Base-by-base conservation (phyloP, 2,797 vertebrate genomes). In the Octomys mimax region DNA sequence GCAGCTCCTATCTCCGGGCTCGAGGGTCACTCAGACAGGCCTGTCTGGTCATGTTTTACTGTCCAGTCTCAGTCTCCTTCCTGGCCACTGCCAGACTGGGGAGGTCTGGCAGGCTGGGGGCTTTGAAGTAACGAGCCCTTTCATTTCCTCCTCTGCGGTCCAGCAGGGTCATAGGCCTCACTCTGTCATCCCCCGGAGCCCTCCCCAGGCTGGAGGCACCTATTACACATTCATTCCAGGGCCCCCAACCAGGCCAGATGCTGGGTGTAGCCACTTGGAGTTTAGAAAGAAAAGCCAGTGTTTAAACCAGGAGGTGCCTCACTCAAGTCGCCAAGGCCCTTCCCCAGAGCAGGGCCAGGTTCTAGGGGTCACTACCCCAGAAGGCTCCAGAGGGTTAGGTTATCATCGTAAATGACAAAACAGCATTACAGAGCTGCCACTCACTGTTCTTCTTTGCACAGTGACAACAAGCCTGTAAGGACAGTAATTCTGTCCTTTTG, bases 41-140 rank as follows among this genome's bases (percentile, higher is more conserved):
- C 91, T 3, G 39, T 93, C 94, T 93, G 94, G 71, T 70, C 92
- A 93, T 52, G 70, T 94, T 97, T 97, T 83, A 94, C 92, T 85
- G 79, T 97, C 87, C 49, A 11, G 39, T 95, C 89, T 92, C 89
- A 26, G 84, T 84, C 96, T 96, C 94, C 96, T 97, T 97, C 97
- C 97, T 97, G 96, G 89, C 94, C 92, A 96, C 95, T 97, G 97
- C 97, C 96, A n/a, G 42, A 62, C 62, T 39, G 91, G 89, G 78
- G 84, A 81, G 49, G 83, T 52, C 90, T 95, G 92, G 96, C 88
- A 89, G 95, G 49, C 92, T 39, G 3, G 84, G 73, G 85, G 70
- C 97, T 97, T 97, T 98, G 90, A 97, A 96, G 97, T 96, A 97
- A 96, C 92, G 93, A 85, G 80, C 84, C 81, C 89, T 96, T 95